Evolutionary conservation across 2,888 invertebrate genomes (phyloP).

Genomic region (Amphimallon solstitiale): DNA sequence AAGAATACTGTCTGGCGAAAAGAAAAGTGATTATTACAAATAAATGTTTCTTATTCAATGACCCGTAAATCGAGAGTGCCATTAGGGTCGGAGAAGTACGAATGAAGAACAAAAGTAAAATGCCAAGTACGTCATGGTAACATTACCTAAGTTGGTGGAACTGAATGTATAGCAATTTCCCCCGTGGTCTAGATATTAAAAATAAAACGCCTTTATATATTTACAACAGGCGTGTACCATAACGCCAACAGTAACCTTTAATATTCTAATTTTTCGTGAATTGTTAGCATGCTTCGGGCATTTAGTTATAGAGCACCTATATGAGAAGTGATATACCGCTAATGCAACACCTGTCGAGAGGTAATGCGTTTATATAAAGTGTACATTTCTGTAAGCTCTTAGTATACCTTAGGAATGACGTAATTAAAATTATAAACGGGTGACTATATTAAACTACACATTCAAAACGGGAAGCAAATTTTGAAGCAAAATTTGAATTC

Average conservation of each 20-base stretch:
- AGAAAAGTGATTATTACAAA: not conserved
- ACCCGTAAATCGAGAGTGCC: conserved; percentile 29
- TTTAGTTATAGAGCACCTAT: conserved; percentile 16
- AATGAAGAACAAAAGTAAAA: conserved; percentile 37
- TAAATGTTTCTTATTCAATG: conserved; percentile 26
- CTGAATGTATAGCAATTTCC: conserved; percentile 29
- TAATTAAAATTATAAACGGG: not conserved
- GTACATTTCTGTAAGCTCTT: not conserved
- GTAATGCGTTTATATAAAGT: conserved; percentile 9
- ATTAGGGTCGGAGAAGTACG: conserved; percentile 13
- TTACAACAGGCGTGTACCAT: conserved; percentile 31
- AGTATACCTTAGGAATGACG: not conserved
- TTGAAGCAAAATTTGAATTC: too few relatives aligned
- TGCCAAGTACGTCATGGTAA: conserved; percentile 31
- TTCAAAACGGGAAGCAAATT: not conserved
- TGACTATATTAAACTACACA: not conserved
- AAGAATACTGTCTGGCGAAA: not conserved
- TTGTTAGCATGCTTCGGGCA: conserved; percentile 22
- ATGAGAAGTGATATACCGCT: conserved; percentile 3
- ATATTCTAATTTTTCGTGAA: conserved; percentile 38
- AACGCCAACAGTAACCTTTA: conserved; percentile 37
- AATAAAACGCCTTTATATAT: conserved; percentile 32
- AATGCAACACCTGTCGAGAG: conserved; percentile 17
- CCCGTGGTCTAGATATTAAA: conserved; percentile 29
- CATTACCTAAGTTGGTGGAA: conserved; percentile 28